These are phyloP conservation scores for Drosophila affinis DNA, from an alignment of 2,888 invertebrate genomes.

Conservation along the genomic window DNA sequence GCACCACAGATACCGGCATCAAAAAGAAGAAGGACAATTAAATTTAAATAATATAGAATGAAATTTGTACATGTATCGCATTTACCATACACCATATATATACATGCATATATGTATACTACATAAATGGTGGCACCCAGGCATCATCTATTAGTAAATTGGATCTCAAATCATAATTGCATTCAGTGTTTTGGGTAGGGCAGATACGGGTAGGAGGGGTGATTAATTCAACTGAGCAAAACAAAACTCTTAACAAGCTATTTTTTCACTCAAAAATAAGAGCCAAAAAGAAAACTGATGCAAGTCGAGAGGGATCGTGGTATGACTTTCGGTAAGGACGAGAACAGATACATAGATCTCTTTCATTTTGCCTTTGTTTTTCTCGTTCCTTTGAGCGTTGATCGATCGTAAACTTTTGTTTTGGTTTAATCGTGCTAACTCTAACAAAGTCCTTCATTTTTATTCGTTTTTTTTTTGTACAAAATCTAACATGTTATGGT, in stretches of 20 bases:
- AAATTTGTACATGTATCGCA: conserved; percentile 7
- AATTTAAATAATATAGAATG: conserved; percentile 9
- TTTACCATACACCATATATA: not conserved
- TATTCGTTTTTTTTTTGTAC: conserved; percentile 4
- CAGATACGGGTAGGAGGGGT: not conserved
- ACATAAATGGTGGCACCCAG: too few relatives aligned
- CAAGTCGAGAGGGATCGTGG: conserved; percentile 13
- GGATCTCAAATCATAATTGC: conserved; percentile 9
- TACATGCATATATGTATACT: not conserved
- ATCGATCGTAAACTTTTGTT: not conserved
- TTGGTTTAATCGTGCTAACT: not conserved
- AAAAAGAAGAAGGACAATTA: not conserved
- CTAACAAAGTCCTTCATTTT: not conserved
- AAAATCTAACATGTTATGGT: conserved; percentile 2
- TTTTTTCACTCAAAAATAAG: conserved; percentile 3
- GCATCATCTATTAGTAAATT: conserved; percentile 13
- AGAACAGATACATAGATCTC: not conserved
- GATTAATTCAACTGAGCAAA: not conserved
- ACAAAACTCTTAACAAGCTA: not conserved
- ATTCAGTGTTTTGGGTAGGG: conserved; percentile 13
- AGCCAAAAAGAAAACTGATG: conserved; percentile 2
- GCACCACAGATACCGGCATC: not conserved
- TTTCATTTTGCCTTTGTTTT: not conserved
- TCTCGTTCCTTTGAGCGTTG: not conserved
- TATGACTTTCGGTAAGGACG: conserved; percentile 20